These are phyloP conservation scores for Mormyrus iriodes DNA, from an alignment of 2,113 vertebrate genomes.

Conservation along the genomic window DNA sequence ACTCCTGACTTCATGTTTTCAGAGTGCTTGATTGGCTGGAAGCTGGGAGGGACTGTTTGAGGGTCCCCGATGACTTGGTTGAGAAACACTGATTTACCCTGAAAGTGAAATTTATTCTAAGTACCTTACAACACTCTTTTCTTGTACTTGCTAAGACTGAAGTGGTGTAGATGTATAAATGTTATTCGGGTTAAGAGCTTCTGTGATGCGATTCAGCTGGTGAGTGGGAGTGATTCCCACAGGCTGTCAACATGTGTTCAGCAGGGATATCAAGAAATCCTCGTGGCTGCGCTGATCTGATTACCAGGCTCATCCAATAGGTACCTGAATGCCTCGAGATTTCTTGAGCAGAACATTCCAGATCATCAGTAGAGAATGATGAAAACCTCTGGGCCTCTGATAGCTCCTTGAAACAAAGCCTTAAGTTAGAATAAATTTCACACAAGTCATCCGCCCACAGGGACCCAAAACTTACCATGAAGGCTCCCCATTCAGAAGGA, in stretches of 20 bases:
- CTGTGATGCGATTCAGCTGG: neutral
- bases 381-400: neutral
- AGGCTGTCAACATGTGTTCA: neutral
- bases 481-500: neutral
- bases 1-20: no score
- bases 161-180: neutral
- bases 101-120: neutral
- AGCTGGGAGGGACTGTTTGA: neutral
- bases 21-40: neutral
- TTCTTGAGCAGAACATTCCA: neutral
- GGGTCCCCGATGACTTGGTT: neutral
- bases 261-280: neutral
- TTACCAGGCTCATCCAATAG: neutral
- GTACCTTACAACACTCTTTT: neutral
- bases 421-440: neutral
- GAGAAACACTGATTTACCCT: neutral
- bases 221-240: neutral
- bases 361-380: neutral
- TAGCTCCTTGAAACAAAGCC: neutral
- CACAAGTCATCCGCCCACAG: neutral
- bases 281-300: neutral
- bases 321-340: neutral
- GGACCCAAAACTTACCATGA: neutral
- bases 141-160: neutral
- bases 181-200: neutral